A percentile compares a stretch with the other conserved stretches of the same genome.
These are phyloP conservation scores for Lasioglossum pauxillum DNA, from an alignment of 2,888 invertebrate species.

Conservation along the genomic window DNA sequence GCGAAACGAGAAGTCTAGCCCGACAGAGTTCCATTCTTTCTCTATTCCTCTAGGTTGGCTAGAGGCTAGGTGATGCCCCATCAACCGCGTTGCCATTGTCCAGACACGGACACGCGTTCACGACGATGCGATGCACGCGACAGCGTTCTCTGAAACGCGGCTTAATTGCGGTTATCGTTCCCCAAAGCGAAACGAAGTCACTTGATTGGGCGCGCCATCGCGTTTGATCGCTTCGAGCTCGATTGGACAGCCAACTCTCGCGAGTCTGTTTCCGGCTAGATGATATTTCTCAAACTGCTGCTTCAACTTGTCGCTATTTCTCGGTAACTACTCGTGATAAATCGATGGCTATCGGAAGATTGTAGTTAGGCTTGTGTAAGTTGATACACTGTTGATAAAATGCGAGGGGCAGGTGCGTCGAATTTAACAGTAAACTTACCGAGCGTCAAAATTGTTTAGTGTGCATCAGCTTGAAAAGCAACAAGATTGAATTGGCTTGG, in stretches of 20 bases:
- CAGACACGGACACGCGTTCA: neutral
- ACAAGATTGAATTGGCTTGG: too few species aligned
- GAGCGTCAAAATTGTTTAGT: too few species aligned
- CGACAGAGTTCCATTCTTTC: conserved; percentile 12
- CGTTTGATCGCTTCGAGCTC: neutral
- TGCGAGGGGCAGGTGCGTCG: too few species aligned
- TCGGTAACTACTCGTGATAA: neutral
- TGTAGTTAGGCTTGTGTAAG: neutral
- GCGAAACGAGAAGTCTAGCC: conserved; percentile 43
- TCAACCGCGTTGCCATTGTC: conserved; percentile 2
- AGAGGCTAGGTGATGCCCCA: neutral
- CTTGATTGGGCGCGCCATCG: neutral
- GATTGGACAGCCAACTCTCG: neutral
- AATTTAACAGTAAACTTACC: neutral
- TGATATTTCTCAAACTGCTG: neutral
- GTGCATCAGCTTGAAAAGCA: too few species aligned
- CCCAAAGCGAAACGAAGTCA: neutral
- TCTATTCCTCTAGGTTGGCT: conserved; percentile 14
- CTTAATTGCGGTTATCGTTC: conserved; percentile 1
- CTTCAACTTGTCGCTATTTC: neutral
- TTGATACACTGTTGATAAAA: neutral
- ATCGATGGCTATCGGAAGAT: neutral
- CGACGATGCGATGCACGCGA: neutral
- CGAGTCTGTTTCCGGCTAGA: neutral
- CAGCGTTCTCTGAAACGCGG: neutral